A percentile compares a stretch with the other conserved stretches of the same genome.
Evolutionary conservation across 1,140 invertebrate genomes (phyloP).

Genomic region (Pogonus chalceus): DNA sequence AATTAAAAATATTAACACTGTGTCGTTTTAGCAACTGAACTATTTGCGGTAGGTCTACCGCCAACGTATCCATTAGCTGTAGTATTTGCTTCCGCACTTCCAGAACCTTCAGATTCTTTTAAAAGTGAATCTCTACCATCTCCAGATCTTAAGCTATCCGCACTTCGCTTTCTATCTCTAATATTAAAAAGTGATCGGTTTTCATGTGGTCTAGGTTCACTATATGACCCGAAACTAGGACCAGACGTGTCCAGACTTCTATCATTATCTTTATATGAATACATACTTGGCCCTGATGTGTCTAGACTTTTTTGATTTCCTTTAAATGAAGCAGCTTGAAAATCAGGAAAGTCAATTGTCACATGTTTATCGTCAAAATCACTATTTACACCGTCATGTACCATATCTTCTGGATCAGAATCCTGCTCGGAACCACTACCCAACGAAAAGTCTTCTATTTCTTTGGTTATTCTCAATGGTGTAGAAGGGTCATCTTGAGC

Average conservation of each 20-base stretch:
- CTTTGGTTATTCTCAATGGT: constrained; percentile 20
- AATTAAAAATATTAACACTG: constrained; percentile 22
- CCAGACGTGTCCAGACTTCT: not conserved
- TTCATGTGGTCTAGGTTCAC: not conserved
- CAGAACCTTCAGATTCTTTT: not conserved
- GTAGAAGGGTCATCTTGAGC: constrained; percentile 26
- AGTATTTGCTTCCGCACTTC: constrained; percentile 3
- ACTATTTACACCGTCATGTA: constrained; percentile 14
- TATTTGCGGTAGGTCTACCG: constrained; percentile 24
- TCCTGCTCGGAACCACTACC: constrained; percentile 20
- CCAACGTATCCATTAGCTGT: constrained; percentile 32
- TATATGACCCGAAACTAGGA: constrained; percentile 1
- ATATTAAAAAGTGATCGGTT: not conserved
- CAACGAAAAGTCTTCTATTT: constrained; percentile 19
- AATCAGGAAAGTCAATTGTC: not conserved
- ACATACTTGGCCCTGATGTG: not conserved
- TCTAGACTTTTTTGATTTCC: not conserved
- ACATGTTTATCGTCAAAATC: constrained; percentile 10
- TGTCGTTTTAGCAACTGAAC: constrained; percentile 23
- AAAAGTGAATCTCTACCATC: not conserved
- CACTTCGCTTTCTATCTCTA: not conserved
- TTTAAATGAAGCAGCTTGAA: not conserved
- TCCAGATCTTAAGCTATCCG: not conserved
- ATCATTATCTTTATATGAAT: not conserved
- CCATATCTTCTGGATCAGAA: constrained; percentile 12